phyloP scores from a whole-genome alignment of 2,888 invertebrate species.

The Pomacea canaliculata region DNA sequence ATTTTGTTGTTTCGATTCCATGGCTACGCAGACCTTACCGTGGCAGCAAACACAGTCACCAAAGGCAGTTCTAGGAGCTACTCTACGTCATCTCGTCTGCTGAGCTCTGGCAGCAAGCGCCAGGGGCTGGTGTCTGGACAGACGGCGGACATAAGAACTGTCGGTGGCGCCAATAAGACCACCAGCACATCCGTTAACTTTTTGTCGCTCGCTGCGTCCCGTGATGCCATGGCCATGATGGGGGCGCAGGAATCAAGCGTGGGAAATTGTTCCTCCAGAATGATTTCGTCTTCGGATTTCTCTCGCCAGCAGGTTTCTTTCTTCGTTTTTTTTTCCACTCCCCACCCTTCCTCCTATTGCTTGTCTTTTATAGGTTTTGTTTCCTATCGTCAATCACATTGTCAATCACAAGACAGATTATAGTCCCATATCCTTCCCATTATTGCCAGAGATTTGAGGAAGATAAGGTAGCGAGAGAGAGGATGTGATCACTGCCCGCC shows the following conservation, averaged over 20 bases:
- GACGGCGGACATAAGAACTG: background rate
- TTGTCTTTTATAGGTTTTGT: too few relatives aligned
- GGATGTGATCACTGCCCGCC: too few relatives aligned
- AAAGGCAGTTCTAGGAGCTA: slow-evolving; percentile 13
- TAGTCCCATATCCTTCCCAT: too few relatives aligned
- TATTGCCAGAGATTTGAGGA: too few relatives aligned
- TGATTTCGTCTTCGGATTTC: background rate
- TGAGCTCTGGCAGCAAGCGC: slow-evolving; percentile 3
- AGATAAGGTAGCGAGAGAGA: too few relatives aligned
- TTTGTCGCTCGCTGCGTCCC: slow-evolving; percentile 1
- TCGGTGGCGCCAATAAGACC: background rate
- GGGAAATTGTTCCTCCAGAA: background rate
- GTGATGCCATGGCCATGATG: slow-evolving; percentile 18
- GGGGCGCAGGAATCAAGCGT: background rate
- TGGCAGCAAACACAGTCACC: slow-evolving; percentile 3
- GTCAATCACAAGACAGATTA: too few relatives aligned
- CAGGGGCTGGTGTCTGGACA: slow-evolving; percentile 4
- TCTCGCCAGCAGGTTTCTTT: slow-evolving; percentile 10
- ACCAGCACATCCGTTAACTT: background rate
- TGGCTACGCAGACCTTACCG: slow-evolving; percentile 1
- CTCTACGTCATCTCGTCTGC: slow-evolving; percentile 11
- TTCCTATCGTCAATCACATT: too few relatives aligned
- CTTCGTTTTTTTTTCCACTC: background rate
- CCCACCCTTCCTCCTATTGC: too few relatives aligned
- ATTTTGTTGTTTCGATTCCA: too few relatives aligned